Percentiles rank a stretch among this genome's conserved stretches.
Evolutionary conservation across 1,140 invertebrate genomes (phyloP).

Genomic region (Heliconius nattereri): DNA sequence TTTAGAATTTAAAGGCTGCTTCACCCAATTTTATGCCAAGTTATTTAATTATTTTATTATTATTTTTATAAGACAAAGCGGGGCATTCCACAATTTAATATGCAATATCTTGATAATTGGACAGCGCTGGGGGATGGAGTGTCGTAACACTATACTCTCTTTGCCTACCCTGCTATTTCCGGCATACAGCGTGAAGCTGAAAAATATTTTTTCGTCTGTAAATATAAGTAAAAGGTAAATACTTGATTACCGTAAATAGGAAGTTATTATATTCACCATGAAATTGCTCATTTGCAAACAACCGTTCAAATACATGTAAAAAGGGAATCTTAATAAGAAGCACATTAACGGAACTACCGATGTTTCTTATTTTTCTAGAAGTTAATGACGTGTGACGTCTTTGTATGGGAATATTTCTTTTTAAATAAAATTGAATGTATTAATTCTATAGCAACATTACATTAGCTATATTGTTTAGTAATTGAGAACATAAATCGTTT

Average conservation of each 20-base stretch:
- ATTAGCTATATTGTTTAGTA: neutral
- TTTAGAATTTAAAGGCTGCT: slow-evolving; percentile 24
- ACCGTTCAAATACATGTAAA: neutral
- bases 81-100: too few species aligned
- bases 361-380: slow-evolving; percentile 4
- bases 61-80: too few species aligned
- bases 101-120: too few species aligned
- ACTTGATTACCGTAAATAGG: neutral
- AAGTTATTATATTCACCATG: slow-evolving; percentile 2
- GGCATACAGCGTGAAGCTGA: too few species aligned
- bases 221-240: too few species aligned
- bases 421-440: slow-evolving; percentile 8
- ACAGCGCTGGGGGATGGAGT: too few species aligned
- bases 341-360: slow-evolving; percentile 18
- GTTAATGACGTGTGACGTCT: slow-evolving; percentile 18
- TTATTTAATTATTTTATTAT: too few species aligned
- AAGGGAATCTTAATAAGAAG: slow-evolving; percentile 4
- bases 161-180: too few species aligned
- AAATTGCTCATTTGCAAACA: slow-evolving; percentile 11
- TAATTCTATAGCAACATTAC: slow-evolving; percentile 2
- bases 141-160: too few species aligned
- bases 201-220: too few species aligned
- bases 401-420: slow-evolving; percentile 24
- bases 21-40: neutral
- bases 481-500: neutral